Base-by-base conservation (phyloP, 35 echinoderm and acorn worm species). In the Nesometra sesokonis region DNA sequence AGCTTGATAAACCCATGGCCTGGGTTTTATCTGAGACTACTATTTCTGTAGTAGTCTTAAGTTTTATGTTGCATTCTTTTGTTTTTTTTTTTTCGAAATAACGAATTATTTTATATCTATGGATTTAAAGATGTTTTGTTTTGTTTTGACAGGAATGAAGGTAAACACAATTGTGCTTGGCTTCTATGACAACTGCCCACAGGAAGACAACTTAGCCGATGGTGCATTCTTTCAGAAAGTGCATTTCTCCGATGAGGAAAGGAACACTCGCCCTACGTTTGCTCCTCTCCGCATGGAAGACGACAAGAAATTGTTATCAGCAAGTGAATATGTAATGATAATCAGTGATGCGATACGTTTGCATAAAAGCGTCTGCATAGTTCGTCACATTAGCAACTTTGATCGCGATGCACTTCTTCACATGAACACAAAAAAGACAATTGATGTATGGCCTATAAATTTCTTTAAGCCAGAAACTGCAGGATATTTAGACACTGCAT, bases 371-470 rank as follows among this genome's bases (percentile, higher is more conserved):
- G 81, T 97, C 21, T 97, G 95, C 46, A 85, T 97, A 0, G 86
- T 90, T 0, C 86, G 95, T 0, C 76, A 94, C 76, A 94, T 97
- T 77, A 40, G 83, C 30, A 79, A 79, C 30, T 86, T 97, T n/a
- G 87, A 94, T 57, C 83, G 92, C n/a, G 89, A 91, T 32, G 78
- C 36, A 30, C 32, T 97, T 32, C 31, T 35, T 36, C 52, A 34
- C 11, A 32, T 79, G 27, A 35, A 86, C 23, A 57, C 47, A 5
- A 77, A 35, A 30, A 67, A 43, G 13, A 89, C 84, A 77, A 89
- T 97, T 0, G 90, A 97, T 85, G 86, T 97, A 34, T 97, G 95
- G 95, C 95, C 95, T 0, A 79, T 97, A 30, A 97, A 97, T 78
- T 97, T 97, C 85, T 89, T 97, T 17, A 97, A 97, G 33, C 95